phyloP scores from a whole-genome alignment of 2,888 invertebrate species.

The Drosophila paucipuncta region DNA sequence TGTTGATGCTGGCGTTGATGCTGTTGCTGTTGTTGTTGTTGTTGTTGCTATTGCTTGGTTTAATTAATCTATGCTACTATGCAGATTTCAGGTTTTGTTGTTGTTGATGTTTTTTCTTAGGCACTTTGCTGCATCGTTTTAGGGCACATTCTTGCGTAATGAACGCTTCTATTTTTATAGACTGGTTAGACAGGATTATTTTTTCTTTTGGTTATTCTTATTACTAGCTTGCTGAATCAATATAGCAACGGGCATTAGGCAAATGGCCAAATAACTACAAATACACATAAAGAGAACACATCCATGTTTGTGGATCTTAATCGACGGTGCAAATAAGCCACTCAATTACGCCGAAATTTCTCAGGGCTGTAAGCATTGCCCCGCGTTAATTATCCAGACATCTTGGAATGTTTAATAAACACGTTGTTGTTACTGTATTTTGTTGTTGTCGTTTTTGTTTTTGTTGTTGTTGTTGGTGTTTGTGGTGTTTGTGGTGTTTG shows the following conservation, averaged over 20 bases:
- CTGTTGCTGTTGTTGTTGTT: conserved; percentile 12
- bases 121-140: conserved; percentile 77
- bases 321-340: conserved; percentile 64
- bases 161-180: conserved; percentile 70
- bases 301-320: conserved; percentile 4
- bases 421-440: conserved; percentile 24
- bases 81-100: conserved; percentile 75
- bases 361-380: conserved; percentile 38
- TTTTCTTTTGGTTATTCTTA: conserved; percentile 23
- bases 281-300: conserved; percentile 5
- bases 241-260: conserved; percentile 41
- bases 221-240: conserved; percentile 43
- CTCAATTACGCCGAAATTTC: conserved; percentile 77
- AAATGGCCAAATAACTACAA: conserved; percentile 25
- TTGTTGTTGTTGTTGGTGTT: conserved; percentile 11
- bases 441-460: conserved; percentile 26
- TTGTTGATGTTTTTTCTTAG: conserved; percentile 38
- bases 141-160: conserved; percentile 82
- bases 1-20: conserved; percentile 13
- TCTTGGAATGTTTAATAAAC: conserved; percentile 45
- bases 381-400: conserved; percentile 64
- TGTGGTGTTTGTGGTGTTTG: conserved; percentile 6
- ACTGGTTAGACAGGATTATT: conserved; percentile 74
- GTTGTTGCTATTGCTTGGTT: conserved; percentile 29
- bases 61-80: conserved; percentile 76